Conservation (phyloP, 2,797 vertebrate species). For the Hozukius guyotensis region DNA sequence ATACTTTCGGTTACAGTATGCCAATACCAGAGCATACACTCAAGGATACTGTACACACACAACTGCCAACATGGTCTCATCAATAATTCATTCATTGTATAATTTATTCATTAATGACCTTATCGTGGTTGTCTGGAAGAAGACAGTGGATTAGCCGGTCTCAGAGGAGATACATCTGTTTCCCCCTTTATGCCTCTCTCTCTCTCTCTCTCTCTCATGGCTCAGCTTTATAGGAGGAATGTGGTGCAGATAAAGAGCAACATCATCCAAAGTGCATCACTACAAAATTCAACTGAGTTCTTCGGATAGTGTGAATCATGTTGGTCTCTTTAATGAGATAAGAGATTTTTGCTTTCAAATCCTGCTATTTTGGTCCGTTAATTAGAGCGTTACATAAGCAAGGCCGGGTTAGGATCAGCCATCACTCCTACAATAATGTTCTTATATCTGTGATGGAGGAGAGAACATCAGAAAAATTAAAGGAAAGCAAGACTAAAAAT, state of each 20-base stretch:
- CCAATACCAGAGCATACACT: slow-evolving; percentile 14
- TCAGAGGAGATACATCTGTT: slow-evolving; percentile 56
- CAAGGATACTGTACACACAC: slow-evolving; percentile 42
- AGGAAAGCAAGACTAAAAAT: not conserved
- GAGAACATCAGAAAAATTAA: not conserved
- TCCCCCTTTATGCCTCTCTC: not conserved
- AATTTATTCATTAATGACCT: slow-evolving; percentile 85
- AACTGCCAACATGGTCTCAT: slow-evolving; percentile 60
- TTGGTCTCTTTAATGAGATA: not conserved
- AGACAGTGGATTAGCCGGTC: slow-evolving; percentile 52
- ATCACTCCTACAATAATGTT: not conserved
- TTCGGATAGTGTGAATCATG: not conserved
- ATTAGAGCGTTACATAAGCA: not conserved
- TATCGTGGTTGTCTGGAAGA: slow-evolving; percentile 65
- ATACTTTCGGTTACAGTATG: slow-evolving; percentile 5
- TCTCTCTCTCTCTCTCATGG: not conserved
- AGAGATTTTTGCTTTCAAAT: not conserved
- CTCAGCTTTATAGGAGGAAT: slow-evolving; percentile 12
- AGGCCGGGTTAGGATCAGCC: slow-evolving; percentile 2
- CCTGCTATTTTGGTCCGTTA: slow-evolving; percentile 13
- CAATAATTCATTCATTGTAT: slow-evolving; percentile 77
- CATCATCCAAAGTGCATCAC: slow-evolving; percentile 7
- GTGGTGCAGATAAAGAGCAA: slow-evolving; percentile 21
- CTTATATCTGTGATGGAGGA: not conserved
- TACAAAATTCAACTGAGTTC: not conserved